These are phyloP conservation scores for Sylvia atricapilla DNA, from an alignment of 2,113 vertebrate genomes.

Conservation along the genomic window DNA sequence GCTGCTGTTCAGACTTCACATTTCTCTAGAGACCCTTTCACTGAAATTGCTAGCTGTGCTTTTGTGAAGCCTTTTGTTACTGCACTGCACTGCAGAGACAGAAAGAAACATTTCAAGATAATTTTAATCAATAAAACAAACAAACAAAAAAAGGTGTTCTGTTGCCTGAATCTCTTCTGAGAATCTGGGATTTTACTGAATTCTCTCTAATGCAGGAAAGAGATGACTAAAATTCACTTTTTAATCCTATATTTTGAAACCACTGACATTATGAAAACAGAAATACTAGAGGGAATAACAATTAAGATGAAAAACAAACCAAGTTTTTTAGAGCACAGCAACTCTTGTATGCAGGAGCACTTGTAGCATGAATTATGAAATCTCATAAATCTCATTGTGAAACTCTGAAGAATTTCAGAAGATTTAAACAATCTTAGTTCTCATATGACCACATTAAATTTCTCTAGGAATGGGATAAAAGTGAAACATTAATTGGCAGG, in stretches of 20 bases:
- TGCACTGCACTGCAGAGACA: background rate
- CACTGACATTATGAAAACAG: background rate
- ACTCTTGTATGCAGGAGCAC: background rate
- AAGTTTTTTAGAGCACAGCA: background rate
- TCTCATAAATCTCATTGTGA: background rate
- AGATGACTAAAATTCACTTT: background rate
- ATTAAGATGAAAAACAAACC: background rate
- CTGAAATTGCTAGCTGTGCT: background rate
- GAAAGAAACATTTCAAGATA: background rate
- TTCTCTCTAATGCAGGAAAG: background rate
- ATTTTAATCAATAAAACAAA: conserved; percentile 11
- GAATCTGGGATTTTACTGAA: background rate
- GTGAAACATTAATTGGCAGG: background rate
- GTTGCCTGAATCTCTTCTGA: background rate
- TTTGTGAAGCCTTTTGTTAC: background rate
- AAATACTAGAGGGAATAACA: background rate
- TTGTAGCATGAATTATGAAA: background rate
- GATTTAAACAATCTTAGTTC: background rate
- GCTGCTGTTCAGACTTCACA: background rate
- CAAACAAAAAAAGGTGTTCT: background rate
- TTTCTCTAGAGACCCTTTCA: background rate
- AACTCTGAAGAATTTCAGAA: background rate
- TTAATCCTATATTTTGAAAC: background rate
- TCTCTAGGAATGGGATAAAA: background rate
- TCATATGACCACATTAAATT: background rate